Conservation (phyloP, 2,888 invertebrate genomes). For the Sarcophaga variegata region DNA sequence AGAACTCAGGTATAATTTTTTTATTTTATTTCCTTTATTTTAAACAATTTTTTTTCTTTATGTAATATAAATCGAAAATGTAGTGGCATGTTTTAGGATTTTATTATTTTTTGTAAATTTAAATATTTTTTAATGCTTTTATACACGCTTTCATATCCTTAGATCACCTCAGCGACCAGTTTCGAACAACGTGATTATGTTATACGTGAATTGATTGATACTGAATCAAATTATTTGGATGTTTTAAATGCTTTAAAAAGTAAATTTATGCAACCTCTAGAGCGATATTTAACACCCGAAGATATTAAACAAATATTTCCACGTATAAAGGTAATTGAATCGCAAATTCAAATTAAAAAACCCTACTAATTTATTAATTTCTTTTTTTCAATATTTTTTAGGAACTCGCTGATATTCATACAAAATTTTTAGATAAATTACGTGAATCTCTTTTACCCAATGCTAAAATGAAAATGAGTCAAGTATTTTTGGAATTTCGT, state of each 20-base stretch:
- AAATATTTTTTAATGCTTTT: slow-evolving; percentile 8
- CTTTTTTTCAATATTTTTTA: slow-evolving; percentile 77
- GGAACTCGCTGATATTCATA: slow-evolving; percentile 94
- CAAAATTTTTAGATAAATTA: slow-evolving; percentile 91
- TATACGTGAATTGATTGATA: slow-evolving; percentile 96
- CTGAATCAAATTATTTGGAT: slow-evolving; percentile 98
- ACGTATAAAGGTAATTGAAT: slow-evolving; percentile 89
- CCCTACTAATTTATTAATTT: not conserved
- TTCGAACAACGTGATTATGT: slow-evolving; percentile 96
- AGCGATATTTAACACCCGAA: slow-evolving; percentile 87
- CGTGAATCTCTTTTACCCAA: slow-evolving; percentile 87
- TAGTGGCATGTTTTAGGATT: not conserved
- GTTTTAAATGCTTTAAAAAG: slow-evolving; percentile 92
- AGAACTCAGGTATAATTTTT: slow-evolving; percentile 82
- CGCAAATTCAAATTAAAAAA: not conserved
- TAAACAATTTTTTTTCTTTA: not conserved
- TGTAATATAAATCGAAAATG: not conserved
- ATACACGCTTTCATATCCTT: slow-evolving; percentile 15
- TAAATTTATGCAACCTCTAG: slow-evolving; percentile 91
- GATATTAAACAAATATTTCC: slow-evolving; percentile 93
- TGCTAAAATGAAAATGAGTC: slow-evolving; percentile 85
- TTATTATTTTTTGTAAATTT: not conserved
- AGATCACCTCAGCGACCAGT: slow-evolving; percentile 83
- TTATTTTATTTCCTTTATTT: slow-evolving; percentile 43
- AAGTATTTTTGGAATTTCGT: slow-evolving; percentile 95